These are phyloP conservation scores for Agrochola circellaris DNA, from an alignment of 2,888 invertebrate species.

Conservation along the genomic window DNA sequence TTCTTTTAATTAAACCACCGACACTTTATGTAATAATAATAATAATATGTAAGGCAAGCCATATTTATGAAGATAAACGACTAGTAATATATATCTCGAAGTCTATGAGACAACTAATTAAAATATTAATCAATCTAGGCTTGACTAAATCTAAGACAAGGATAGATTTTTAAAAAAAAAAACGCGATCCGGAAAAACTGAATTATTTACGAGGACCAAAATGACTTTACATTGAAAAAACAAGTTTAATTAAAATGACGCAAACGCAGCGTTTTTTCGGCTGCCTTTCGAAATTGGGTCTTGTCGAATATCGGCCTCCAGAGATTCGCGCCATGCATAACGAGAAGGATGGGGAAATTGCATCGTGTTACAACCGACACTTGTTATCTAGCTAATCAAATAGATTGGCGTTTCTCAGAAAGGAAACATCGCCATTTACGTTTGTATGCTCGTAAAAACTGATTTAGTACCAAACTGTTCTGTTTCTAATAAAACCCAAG, in stretches of 20 bases:
- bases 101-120: conserved; percentile 21
- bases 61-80: conserved; percentile 23
- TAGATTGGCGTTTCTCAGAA: not conserved
- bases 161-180: conserved; percentile 4
- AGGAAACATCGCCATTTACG: not conserved
- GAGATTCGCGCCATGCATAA: conserved; percentile 13
- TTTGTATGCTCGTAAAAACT: not conserved
- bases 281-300: conserved; percentile 33
- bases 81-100: conserved; percentile 19
- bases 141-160: conserved; percentile 2
- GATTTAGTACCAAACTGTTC: no score
- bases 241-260: not conserved
- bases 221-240: conserved; percentile 15
- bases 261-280: conserved; percentile 18
- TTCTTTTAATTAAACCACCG: conserved; percentile 35
- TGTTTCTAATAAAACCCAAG: not conserved
- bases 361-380: conserved; percentile 19
- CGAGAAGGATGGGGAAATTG: conserved; percentile 31
- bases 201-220: not conserved
- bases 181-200: not conserved
- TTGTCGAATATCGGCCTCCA: conserved; percentile 7
- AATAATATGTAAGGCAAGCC: conserved; percentile 8
- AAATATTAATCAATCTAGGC: conserved; percentile 11
- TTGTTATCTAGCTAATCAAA: conserved; percentile 15
- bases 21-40: not conserved